Percentiles rank a stretch among this genome's conserved stretches.
Conservation (phyloP, 2,113 vertebrate species). For the Silurus asotus region DNA sequence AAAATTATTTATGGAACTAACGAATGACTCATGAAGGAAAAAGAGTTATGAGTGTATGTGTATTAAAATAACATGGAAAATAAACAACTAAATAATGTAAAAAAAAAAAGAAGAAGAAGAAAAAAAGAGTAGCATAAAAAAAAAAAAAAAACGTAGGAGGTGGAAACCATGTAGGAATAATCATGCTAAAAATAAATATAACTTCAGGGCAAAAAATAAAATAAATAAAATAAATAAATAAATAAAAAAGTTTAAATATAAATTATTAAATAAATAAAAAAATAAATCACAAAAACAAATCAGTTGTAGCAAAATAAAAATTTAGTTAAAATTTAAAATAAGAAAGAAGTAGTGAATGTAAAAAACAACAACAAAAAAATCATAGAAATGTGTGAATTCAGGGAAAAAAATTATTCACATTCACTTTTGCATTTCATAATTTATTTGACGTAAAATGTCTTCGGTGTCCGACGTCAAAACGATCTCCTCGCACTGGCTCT, state of each 20-base stretch:
- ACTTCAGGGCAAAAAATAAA: too few species aligned
- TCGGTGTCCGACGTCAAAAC: too few species aligned
- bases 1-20: not conserved
- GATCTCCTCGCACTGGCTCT: too few species aligned
- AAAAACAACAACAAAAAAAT: too few species aligned
- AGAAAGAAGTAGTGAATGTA: too few species aligned
- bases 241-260: not conserved
- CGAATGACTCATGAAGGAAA: not conserved
- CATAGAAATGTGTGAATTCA: too few species aligned
- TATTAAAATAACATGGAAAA: not conserved
- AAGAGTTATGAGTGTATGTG: not conserved
- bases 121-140: not conserved
- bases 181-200: too few species aligned
- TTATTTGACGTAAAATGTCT: too few species aligned
- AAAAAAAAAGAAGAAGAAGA: not conserved
- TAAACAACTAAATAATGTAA: not conserved
- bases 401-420: too few species aligned
- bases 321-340: not conserved
- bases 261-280: not conserved
- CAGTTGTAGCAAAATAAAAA: not conserved
- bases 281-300: not conserved
- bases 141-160: not conserved
- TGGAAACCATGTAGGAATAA: too few species aligned
- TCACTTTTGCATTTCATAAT: too few species aligned
- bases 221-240: too few species aligned